Conservation (phyloP, 2,113 vertebrate genomes). For the Guaruba guarouba region DNA sequence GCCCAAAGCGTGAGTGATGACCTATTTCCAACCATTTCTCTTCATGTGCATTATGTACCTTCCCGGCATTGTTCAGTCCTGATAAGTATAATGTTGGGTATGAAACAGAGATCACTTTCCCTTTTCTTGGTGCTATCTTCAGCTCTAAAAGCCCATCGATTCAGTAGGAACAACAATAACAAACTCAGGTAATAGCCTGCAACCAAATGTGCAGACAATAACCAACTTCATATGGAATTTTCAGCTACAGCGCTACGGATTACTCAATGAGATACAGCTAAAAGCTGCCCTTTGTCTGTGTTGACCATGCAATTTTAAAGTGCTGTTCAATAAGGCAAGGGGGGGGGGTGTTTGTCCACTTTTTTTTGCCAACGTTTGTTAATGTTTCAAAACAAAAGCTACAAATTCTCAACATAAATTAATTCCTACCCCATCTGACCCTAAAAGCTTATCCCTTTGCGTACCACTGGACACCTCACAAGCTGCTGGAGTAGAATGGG, state of each 20-base stretch:
- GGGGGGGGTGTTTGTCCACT: rapidly evolving
- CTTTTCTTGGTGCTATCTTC: neutral
- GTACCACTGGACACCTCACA: neutral
- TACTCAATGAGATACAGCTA: neutral
- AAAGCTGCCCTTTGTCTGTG: neutral
- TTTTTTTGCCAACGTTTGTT: neutral
- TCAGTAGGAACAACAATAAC: neutral
- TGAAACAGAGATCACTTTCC: neutral
- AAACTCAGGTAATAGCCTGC: neutral
- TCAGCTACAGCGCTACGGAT: neutral
- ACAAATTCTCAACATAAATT: neutral
- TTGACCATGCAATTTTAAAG: neutral
- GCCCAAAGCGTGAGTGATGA: rapidly evolving
- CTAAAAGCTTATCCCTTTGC: neutral
- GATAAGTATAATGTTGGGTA: neutral
- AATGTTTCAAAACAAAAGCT: neutral
- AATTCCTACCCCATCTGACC: neutral
- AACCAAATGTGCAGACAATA: neutral
- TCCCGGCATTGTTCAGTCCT: neutral
- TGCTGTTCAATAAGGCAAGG: neutral
- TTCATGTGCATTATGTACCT: rapidly evolving
- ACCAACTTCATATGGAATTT: neutral
- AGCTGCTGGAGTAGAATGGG: rapidly evolving
- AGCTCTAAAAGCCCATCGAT: neutral
- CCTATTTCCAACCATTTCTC: neutral